Evolutionary conservation across 2,888 invertebrate species (phyloP), one percentile per base, ranked within the genome.

Genomic region (Temnothorax rugatulus): DNA sequence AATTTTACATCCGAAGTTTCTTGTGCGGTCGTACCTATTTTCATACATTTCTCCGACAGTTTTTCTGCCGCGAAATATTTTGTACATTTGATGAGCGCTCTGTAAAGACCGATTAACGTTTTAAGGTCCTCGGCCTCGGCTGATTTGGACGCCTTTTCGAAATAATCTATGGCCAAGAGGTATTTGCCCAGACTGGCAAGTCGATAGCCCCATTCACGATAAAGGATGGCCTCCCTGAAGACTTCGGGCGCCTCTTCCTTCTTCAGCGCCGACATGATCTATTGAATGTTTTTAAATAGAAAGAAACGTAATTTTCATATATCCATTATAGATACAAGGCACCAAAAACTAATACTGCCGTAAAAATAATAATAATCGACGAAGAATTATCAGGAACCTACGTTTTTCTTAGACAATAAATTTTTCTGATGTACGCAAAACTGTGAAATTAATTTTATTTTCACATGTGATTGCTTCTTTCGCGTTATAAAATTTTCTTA

Each of bases 141-240:
- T 7, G 75, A 86, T 59, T 90, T 77, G 18, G 88, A 87, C n/a
- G 94, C 90, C 63, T 91, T 91, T 41, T 90, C 76, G 87, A 93
- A 94, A 64, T 91, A 92, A 0, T 75, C 54, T 77, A 94, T 90
- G 4, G 92, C 92, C 4, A 82, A 47, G 29, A 84, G 61, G 15
- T 87, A 91, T 64, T 86, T 88, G n/a, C 89, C 90, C 5, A 88
- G 63, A 11, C 38, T 79, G 4, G 88, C 87, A 50, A 93, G 88
- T 57, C 90, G 87, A 57, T 88, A 88, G n/a, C 92, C 94, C 93
- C 93, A 93, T 90, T 94, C 93, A 8, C 93, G 91, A 82, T 94
- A 93, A 13, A 93, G 89, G n/a, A 89, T 85, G 4, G 91, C 71
- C 11, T 91, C 92, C 29, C 87, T 88, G 81, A 92, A 92, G 79